phyloP scores from a whole-genome alignment of 2,888 invertebrate species.

The Orthosia gracilis region DNA sequence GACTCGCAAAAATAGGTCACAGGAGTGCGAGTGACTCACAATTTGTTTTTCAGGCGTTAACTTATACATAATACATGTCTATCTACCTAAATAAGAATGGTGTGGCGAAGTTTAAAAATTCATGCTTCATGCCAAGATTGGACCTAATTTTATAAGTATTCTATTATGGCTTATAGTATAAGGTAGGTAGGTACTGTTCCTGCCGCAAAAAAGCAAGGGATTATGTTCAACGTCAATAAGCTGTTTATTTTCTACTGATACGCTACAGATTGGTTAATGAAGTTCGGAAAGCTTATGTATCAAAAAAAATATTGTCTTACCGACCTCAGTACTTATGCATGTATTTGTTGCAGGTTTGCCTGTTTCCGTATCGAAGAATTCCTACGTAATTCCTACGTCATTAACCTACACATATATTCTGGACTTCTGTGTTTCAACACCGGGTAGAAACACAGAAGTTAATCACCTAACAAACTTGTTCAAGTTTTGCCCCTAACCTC shows the following conservation, averaged over 20 bases:
- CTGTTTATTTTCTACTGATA: neutral
- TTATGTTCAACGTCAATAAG: neutral
- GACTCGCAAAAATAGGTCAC: conserved; percentile 39
- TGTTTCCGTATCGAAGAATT: neutral
- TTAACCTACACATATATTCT: neutral
- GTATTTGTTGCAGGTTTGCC: too few species aligned
- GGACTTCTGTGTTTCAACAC: neutral
- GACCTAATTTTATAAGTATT: neutral
- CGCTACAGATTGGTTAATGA: neutral
- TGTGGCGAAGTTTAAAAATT: neutral
- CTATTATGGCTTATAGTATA: neutral
- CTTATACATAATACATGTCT: conserved; percentile 12
- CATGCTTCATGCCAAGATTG: neutral
- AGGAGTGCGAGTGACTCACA: neutral
- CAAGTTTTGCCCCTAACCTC: conserved; percentile 13
- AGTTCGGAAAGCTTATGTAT: too few species aligned
- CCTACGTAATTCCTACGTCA: too few species aligned
- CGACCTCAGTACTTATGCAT: too few species aligned
- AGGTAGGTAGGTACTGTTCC: too few species aligned
- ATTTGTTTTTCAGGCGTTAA: conserved; percentile 26
- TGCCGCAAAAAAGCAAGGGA: too few species aligned
- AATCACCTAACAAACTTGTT: neutral
- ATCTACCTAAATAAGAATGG: neutral
- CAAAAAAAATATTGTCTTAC: too few species aligned
- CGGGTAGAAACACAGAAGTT: neutral